These are phyloP conservation scores for Pagrus major DNA, from an alignment of 2,113 vertebrate genomes.

Conservation along the genomic window DNA sequence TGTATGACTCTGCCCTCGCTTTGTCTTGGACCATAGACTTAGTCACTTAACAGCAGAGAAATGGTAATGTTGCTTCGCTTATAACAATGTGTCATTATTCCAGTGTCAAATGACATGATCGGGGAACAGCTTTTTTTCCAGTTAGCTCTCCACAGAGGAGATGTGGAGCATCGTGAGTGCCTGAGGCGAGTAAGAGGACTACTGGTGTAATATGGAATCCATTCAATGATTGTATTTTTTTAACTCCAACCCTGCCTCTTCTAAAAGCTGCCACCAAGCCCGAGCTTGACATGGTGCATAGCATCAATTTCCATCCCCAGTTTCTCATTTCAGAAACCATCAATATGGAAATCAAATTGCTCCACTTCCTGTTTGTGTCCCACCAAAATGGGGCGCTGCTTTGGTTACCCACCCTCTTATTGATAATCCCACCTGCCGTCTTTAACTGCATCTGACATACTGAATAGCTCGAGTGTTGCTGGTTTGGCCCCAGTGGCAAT, in stretches of 20 bases:
- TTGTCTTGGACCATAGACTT: conserved; percentile 52
- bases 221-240: conserved; percentile 26
- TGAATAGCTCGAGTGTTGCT: conserved; percentile 66
- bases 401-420: conserved; percentile 53
- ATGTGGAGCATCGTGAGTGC: conserved; percentile 27
- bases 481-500: conserved; percentile 71
- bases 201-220: conserved; percentile 25
- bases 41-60: conserved; percentile 55
- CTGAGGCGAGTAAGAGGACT: conserved; percentile 8
- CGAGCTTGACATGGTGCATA: conserved; percentile 22
- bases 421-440: conserved; percentile 57
- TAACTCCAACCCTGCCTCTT: conserved; percentile 13
- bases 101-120: conserved; percentile 58
- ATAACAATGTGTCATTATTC: conserved; percentile 64
- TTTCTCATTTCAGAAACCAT: conserved; percentile 67
- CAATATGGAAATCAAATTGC: conserved; percentile 72
- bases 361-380: conserved; percentile 59
- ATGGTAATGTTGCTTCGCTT: conserved; percentile 43
- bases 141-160: conserved; percentile 2
- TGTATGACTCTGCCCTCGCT: conserved; percentile 59
- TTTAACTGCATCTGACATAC: conserved; percentile 74
- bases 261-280: conserved; percentile 34
- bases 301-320: conserved; percentile 55
- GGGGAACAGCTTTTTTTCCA: conserved; percentile 37
- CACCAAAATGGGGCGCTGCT: conserved; percentile 10